Percentiles rank a stretch among this genome's conserved stretches.
These are phyloP conservation scores for Stenodema calcarata DNA, from an alignment of 2,888 invertebrate genomes.

Conservation along the genomic window DNA sequence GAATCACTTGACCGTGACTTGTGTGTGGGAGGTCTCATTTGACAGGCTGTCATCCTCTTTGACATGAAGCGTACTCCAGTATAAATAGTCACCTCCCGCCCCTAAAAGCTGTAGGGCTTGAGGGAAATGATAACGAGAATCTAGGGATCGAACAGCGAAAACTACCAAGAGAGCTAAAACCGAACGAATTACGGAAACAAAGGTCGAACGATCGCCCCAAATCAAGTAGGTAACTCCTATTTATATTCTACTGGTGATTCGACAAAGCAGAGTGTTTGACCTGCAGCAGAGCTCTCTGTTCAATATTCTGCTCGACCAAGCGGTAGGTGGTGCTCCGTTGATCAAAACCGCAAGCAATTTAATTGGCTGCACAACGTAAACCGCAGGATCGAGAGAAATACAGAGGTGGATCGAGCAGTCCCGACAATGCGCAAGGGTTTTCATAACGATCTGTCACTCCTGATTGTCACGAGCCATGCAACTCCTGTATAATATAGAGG, in stretches of 20 bases:
- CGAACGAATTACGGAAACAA: no score
- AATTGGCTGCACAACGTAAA: neutral
- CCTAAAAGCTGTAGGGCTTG: neutral
- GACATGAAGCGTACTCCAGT: neutral
- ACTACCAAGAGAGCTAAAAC: neutral
- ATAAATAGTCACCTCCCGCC: neutral
- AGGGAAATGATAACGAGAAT: neutral
- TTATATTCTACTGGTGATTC: neutral
- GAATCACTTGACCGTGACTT: neutral
- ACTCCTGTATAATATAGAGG: neutral
- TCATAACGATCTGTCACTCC: neutral
- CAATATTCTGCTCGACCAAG: neutral
- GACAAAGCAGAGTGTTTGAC: neutral
- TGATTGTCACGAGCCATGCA: neutral
- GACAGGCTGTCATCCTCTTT: neutral
- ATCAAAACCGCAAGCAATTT: neutral
- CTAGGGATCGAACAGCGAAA: neutral
- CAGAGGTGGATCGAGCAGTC: neutral
- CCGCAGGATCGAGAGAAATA: neutral
- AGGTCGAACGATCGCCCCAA: neutral
- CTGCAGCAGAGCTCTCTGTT: neutral
- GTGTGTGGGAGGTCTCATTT: neutral
- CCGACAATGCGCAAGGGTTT: neutral
- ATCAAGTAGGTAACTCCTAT: neutral
- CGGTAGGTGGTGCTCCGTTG: neutral